Evolutionary conservation across 2,113 vertebrate species (phyloP).

Genomic region (Tachuris rubrigastra): DNA sequence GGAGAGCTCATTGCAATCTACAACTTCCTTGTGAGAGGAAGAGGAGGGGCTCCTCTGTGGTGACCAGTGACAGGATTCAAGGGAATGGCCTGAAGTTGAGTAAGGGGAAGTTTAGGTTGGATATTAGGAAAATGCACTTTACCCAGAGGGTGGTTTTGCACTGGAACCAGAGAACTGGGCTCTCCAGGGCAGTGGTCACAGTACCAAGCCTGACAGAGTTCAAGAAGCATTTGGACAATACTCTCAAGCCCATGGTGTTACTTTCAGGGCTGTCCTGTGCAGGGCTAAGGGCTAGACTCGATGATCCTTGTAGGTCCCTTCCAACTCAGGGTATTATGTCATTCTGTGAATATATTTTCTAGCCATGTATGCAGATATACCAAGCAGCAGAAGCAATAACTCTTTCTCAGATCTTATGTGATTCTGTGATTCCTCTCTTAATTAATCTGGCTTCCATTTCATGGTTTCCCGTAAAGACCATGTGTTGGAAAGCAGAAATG

Average conservation of each 20-base stretch:
- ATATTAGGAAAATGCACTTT: background rate
- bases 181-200: background rate
- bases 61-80: background rate
- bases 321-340: background rate
- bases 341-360: background rate
- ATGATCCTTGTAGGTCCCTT: background rate
- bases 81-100: background rate
- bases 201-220: background rate
- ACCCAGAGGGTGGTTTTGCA: background rate
- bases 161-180: too few species aligned
- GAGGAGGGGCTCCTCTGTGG: background rate
- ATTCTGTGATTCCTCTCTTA: background rate
- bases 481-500: background rate
- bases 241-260: background rate
- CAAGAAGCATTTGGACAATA: background rate
- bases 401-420: background rate
- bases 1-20: background rate
- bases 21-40: background rate
- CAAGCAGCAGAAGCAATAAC: background rate
- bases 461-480: background rate
- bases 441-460: constrained; percentile 6
- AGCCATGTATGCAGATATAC: background rate
- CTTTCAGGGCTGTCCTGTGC: background rate
- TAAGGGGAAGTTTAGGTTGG: background rate
- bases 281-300: background rate